Base-by-base conservation (phyloP, 2,888 invertebrate species). In the Plagiodera versicolora region DNA sequence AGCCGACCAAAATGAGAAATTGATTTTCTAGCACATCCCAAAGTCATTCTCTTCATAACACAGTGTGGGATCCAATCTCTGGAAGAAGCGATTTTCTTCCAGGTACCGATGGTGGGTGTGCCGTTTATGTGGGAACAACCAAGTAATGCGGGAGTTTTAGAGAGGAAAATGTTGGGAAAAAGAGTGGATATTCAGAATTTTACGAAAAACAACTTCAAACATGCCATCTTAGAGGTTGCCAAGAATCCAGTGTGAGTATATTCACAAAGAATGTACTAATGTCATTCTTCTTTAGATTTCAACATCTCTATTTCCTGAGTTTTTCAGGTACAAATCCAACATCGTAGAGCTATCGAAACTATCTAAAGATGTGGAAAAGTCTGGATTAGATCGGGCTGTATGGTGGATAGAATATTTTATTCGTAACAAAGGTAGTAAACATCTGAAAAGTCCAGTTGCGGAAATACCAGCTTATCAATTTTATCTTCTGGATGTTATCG, bases 361-460 rank as follows among this genome's bases (percentile, higher is more conserved):
- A 14, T 47, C 68, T 52, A 62, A 56, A 46, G 72, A 72, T 47
- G 66, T 71, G 51, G 73, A 72, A 16, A 67, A 70, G 65, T 69
- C 59, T 3, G 62, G 70, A 1, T 18, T 73, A 11, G 71, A 75
- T 17, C 68, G 64, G 53, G 74, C 71, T 1, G 53, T 74, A 3
- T 75, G 74, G 74, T 75, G 75, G 75, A 64, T 67, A 19, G 72
- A 73, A 58, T 72, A 72, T 39, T 67, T 69, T 10, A 67, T 72
- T 2, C 61, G 74, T 18, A 68, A 74, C 54, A 69, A 78, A 18
- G 82, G 82, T 1, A 82, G 83, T 0, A 73, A 74, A 4, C 80
- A 82, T 65, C 75, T 85, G 6, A 80, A 81, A 10, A 81, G 83
- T 6, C 76, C 82, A 11, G 76, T 75, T 1, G 79, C 80, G 10